Evolutionary conservation across 2,888 invertebrate genomes (phyloP), one percentile per base, ranked within the genome.

Genomic region (Beris chalybata): DNA sequence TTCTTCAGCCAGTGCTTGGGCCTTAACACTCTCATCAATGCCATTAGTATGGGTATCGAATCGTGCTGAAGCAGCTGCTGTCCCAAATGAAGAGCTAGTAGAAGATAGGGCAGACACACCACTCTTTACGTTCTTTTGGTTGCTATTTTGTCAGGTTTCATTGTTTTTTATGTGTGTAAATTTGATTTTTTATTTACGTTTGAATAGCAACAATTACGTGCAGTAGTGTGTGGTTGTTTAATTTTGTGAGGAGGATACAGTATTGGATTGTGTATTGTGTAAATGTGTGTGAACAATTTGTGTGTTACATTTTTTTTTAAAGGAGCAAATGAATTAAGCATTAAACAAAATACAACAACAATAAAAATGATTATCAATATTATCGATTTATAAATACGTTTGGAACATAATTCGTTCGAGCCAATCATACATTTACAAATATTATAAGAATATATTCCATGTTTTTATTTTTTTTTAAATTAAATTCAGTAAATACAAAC

Each of bases 1-100:
- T 79, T 99, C 98, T 78, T 98, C 97, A 32, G 97, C 97, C 68
- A 99, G 82, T 47, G 90, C 93, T 79, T 93, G 91, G 74, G 91
- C 89, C 76, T 90, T 89, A 68, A 95, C 84, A 65, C 88, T 88
- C 77, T 96, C 96, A 76, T 94, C 94, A 69, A 95, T 90, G 65
- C 90, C 90, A 75, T 90, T 90, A 70, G 88, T 83, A 73, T 83
- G 82, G 78, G 84, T 79, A 76, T 89, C 89, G 70, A 89, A 86
- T 64, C 89, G 86, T 43, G 88, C 85, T 65, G 90, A 90, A 55
- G 88, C 88, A 64, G 90, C 92, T 67, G 90, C 92, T 76, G 89
- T 88, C 71, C 93, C 93, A 83, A 94, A 94, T 70, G 93, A 91
- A 73, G 89, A 90, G 77, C 93, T 93, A 76, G 93, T 93, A 74